phyloP scores from a whole-genome alignment of 2,113 vertebrate genomes.

The Capreolus pygargus region DNA sequence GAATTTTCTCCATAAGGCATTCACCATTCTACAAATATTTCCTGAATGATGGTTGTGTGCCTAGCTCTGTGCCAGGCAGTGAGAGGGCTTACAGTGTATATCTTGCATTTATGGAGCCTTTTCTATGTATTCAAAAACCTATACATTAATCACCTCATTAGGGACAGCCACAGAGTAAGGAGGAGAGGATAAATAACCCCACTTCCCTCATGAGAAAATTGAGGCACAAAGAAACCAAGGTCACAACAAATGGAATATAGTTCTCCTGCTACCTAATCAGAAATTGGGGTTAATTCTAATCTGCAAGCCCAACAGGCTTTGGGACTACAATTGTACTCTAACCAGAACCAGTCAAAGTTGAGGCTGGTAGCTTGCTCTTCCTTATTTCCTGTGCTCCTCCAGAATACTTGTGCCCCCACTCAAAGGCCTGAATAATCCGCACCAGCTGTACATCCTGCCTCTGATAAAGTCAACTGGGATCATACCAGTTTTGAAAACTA shows the following conservation, averaged over 20 bases:
- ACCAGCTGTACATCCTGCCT: background rate
- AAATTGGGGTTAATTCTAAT: background rate
- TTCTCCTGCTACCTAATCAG: background rate
- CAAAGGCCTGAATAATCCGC: background rate
- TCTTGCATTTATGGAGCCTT: background rate
- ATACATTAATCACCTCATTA: background rate
- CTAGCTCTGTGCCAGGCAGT: background rate
- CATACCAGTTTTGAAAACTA: slow-evolving; percentile 13
- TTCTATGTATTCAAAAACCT: slow-evolving; percentile 6
- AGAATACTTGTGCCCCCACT: background rate
- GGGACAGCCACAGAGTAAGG: background rate
- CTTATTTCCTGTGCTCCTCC: background rate
- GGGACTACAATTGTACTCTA: background rate
- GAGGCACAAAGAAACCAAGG: background rate
- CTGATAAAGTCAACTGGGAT: background rate
- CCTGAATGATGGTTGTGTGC: background rate
- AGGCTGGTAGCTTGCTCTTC: background rate
- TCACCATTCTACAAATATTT: background rate
- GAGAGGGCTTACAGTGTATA: background rate
- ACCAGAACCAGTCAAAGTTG: background rate
- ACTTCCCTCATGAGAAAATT: background rate
- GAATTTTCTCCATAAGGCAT: background rate
- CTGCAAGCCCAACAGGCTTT: background rate
- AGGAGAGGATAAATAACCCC: background rate
- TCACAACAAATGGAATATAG: background rate